These are phyloP conservation scores for Oligia latruncula DNA, from an alignment of 2,888 invertebrate species.

Conservation along the genomic window DNA sequence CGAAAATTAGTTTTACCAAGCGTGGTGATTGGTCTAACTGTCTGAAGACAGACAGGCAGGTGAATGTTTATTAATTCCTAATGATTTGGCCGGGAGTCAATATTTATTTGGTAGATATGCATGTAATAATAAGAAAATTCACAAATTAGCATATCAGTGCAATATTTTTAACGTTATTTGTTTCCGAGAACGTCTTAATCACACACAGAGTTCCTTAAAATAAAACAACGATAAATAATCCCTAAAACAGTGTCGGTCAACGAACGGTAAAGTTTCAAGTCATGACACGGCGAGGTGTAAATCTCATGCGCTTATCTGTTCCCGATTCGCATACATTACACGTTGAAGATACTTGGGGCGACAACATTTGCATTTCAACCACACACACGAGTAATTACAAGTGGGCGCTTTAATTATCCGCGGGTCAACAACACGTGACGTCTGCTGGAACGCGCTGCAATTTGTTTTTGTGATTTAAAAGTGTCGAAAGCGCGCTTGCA, in stretches of 20 bases:
- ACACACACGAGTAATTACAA: slow-evolving; percentile 85
- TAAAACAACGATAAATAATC: slow-evolving; percentile 67
- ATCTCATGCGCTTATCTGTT: slow-evolving; percentile 86
- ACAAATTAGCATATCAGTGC: slow-evolving; percentile 40
- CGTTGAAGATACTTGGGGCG: slow-evolving; percentile 79
- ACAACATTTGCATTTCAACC: slow-evolving; percentile 89
- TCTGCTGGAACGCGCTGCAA: slow-evolving; percentile 80
- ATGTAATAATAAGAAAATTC: slow-evolving; percentile 8
- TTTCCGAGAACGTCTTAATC: slow-evolving; percentile 55
- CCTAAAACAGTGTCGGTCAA: slow-evolving; percentile 73
- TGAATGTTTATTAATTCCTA: background rate
- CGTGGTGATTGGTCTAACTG: background rate
- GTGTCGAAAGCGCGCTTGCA: slow-evolving; percentile 71
- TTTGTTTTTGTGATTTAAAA: slow-evolving; percentile 86
- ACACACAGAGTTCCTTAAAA: slow-evolving; percentile 49
- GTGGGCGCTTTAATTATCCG: slow-evolving; percentile 84
- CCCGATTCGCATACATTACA: slow-evolving; percentile 78
- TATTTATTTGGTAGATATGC: background rate
- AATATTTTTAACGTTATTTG: slow-evolving; percentile 37
- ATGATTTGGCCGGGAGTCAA: background rate
- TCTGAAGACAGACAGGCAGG: background rate
- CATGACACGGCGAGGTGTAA: slow-evolving; percentile 84
- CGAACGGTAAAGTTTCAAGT: slow-evolving; percentile 80
- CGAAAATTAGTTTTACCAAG: background rate
- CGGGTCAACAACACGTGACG: slow-evolving; percentile 78